phyloP scores from a whole-genome alignment of 2,113 vertebrate species.

The Melanocharis versteri region DNA sequence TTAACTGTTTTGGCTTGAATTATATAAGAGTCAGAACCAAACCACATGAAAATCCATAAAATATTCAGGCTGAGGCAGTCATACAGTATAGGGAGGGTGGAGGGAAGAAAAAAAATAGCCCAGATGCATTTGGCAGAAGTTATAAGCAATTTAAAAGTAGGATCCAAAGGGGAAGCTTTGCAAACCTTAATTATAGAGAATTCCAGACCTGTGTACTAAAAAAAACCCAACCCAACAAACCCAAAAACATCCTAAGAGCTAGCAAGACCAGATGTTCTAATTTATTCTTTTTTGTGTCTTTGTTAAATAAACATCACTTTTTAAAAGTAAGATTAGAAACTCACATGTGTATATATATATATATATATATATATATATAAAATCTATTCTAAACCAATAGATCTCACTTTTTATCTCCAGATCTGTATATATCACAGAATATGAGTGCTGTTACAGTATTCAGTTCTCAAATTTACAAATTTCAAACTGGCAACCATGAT shows the following conservation, averaged over 20 bases:
- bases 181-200: not conserved
- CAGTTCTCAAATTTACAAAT: not conserved
- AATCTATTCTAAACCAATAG: not conserved
- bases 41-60: not conserved
- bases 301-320: not conserved
- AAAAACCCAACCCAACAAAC: not conserved
- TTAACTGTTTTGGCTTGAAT: not conserved
- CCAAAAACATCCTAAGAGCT: not conserved
- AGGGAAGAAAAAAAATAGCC: not conserved
- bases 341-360: not conserved
- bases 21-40: not conserved
- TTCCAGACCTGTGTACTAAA: not conserved
- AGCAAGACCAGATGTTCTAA: not conserved
- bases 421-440: not conserved
- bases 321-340: not conserved
- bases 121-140: not conserved
- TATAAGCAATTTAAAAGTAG: not conserved
- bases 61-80: not conserved
- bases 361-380: not conserved
- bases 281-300: not conserved
- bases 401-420: not conserved
- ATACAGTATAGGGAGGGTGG: not conserved
- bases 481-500: not conserved
- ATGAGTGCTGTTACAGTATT: not conserved
- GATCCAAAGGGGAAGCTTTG: not conserved